Evolutionary conservation across 1,140 invertebrate species (phyloP).

Genomic region (Ganaspis sp.): DNA sequence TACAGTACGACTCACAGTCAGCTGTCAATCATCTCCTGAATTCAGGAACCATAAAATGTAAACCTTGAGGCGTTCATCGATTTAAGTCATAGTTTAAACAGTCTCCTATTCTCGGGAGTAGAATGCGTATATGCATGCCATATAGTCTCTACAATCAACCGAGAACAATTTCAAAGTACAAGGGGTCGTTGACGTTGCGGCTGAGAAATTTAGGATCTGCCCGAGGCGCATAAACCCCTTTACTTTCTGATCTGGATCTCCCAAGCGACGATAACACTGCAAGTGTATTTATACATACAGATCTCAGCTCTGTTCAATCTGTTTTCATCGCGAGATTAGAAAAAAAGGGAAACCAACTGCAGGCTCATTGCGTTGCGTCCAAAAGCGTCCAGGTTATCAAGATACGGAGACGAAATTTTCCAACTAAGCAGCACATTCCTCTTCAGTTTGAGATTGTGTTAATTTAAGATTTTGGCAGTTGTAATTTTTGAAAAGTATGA

Average conservation of each 20-base stretch:
- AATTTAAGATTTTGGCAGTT: no score
- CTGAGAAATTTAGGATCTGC: neutral
- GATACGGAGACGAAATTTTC: no score
- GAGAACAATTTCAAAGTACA: conserved; percentile 6
- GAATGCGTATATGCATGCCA: neutral
- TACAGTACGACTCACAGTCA: no score
- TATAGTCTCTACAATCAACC: neutral
- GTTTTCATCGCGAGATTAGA: neutral
- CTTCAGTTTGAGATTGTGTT: no score
- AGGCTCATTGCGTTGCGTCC: neutral
- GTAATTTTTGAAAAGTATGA: no score
- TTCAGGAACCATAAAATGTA: no score
- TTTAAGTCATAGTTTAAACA: neutral
- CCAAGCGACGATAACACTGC: neutral
- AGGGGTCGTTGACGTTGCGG: neutral
- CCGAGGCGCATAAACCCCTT: neutral
- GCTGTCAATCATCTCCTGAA: no score
- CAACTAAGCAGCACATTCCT: no score
- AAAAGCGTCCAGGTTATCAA: neutral
- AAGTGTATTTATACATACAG: no score
- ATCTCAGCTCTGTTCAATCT: neutral
- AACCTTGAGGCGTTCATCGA: no score
- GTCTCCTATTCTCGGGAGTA: neutral
- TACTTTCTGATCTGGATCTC: neutral
- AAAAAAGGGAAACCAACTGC: neutral